Evolutionary conservation across 2,797 vertebrate species (phyloP), one percentile per base, ranked within the genome.

Genomic region (Esox masquinongy): DNA sequence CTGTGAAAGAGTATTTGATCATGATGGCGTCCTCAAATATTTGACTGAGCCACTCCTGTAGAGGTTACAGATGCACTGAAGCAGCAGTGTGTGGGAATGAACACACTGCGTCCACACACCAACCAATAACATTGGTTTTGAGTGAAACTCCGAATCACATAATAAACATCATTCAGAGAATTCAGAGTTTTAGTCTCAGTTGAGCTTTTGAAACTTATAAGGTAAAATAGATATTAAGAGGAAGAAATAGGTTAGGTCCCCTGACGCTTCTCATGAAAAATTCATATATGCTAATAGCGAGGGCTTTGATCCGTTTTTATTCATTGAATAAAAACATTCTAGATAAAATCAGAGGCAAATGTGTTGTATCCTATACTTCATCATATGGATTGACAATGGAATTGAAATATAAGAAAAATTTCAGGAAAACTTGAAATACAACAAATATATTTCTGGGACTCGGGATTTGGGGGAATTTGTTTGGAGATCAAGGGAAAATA

Each of bases 221-320:
- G 76, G 61, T 69, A 75, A 68, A 68, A 75, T 43, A 82, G 34
- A 79, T 47, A 77, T n/a, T 53, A 68, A 47, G 43, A 74, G 68
- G 63, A 70, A 79, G 26, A 89, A 88, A 84, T 88, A 84, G 87
- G 86, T 83, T 84, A 85, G 19, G 75, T 89, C 86, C 80, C 83
- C 70, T 68, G 86, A 75, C 67, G 80, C 68, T 34, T 51, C 73
- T 78, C 73, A 86, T 88, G 43, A 74, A 82, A 86, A 83, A 91
- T 90, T 80, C 78, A 91, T 85, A 49, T 77, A 86, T 86, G 84
- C 77, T 85, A 82, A 88, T 80, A 80, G 24, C 53, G 51, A 68
- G 68, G 70, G 67, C 76, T 84, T 80, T 79, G 76, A 80, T 82
- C 64, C 59, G 73, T 79, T 59, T 81, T 26, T 24, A 73, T 80